Percentiles rank a stretch among this genome's conserved stretches.
These are phyloP conservation scores for Lochmaea crataegi DNA, from an alignment of 2,888 invertebrate species.

Conservation along the genomic window DNA sequence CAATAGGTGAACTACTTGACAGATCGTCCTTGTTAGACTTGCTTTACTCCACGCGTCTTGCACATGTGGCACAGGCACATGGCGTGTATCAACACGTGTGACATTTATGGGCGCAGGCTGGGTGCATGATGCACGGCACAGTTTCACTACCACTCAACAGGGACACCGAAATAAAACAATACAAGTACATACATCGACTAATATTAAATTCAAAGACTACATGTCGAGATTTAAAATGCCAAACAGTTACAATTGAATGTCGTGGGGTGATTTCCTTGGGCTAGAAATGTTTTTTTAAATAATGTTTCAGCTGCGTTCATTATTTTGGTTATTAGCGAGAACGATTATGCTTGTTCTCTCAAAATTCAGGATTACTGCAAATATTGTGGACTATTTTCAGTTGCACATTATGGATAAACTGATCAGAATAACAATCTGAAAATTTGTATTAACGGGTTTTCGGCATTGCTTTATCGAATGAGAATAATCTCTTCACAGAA, in stretches of 20 bases:
- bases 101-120: constrained; percentile 51
- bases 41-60: constrained; percentile 46
- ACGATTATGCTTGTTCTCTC: no score
- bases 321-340: neutral
- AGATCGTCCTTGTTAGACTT: constrained; percentile 39
- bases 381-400: no score
- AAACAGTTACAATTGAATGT: neutral
- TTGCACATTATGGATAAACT: no score
- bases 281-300: neutral
- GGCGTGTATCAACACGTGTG: constrained; percentile 57
- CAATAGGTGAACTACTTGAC: constrained; percentile 44
- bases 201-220: constrained; percentile 20
- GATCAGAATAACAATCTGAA: no score
- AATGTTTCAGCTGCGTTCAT: neutral
- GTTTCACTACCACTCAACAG: constrained; percentile 25
- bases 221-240: constrained; percentile 12
- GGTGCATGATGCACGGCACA: constrained; percentile 41
- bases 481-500: no score
- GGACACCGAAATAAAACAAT: constrained; percentile 33
- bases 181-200: constrained; percentile 13
- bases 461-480: no score
- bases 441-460: no score
- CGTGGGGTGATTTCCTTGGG: neutral
- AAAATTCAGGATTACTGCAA: no score
- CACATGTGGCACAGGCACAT: constrained; percentile 55